These are phyloP conservation scores for Brachyhypopomus gauderio DNA, from an alignment of 2,113 vertebrate species.

Conservation along the genomic window DNA sequence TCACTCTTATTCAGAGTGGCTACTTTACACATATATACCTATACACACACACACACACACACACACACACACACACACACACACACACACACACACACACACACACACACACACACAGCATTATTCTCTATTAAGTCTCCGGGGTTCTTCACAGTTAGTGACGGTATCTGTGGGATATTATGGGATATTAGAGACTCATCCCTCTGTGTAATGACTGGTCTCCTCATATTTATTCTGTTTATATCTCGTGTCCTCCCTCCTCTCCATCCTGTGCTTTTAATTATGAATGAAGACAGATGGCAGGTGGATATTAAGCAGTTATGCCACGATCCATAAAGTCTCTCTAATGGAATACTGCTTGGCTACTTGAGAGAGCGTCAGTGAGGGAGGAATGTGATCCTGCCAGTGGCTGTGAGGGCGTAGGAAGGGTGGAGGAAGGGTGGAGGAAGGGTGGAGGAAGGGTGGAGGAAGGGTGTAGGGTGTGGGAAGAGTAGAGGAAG, in stretches of 20 bases:
- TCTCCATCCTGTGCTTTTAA: slow-evolving; percentile 19
- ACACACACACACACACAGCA: no score
- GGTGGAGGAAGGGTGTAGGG: no score
- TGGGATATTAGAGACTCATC: neutral
- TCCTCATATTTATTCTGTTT: slow-evolving; percentile 20
- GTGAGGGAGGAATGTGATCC: no score
- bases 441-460: neutral
- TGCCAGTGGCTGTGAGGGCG: neutral
- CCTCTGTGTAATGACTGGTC: neutral
- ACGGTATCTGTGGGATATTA: neutral
- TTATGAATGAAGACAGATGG: slow-evolving; percentile 49
- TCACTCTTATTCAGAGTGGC: no score
- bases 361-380: neutral
- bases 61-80: no score
- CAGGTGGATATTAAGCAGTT: slow-evolving; percentile 38
- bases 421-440: neutral
- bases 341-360: slow-evolving; percentile 45
- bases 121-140: neutral
- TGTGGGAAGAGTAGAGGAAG: no score
- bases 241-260: slow-evolving; percentile 30
- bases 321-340: slow-evolving; percentile 24
- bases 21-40: no score
- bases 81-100: no score
- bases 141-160: neutral
- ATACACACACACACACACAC: no score